Percentiles rank a stretch among this genome's conserved stretches.
Evolutionary conservation across 2,888 invertebrate species (phyloP).

Genomic region (Ormyrus nitidulus): DNA sequence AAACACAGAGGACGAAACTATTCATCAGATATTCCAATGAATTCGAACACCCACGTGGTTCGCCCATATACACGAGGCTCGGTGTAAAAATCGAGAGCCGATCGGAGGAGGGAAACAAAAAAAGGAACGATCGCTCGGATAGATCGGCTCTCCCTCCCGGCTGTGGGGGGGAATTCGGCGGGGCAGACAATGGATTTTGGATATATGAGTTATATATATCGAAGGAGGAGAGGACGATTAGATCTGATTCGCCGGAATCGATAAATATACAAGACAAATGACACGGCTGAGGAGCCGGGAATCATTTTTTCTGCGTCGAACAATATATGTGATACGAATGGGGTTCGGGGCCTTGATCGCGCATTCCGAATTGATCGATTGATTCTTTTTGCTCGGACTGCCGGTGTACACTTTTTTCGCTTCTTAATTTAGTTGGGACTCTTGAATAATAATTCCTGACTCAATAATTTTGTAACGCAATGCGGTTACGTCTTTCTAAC

Average conservation of each 20-base stretch:
- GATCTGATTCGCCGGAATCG: slow-evolving; percentile 46
- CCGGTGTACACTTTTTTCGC: too few species aligned
- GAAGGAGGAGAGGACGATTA: slow-evolving; percentile 21
- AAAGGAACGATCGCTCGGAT: neutral
- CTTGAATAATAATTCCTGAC: too few species aligned
- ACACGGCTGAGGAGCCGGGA: slow-evolving; percentile 14
- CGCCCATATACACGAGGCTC: slow-evolving; percentile 2
- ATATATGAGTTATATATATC: slow-evolving; percentile 12
- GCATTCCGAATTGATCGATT: slow-evolving; percentile 15
- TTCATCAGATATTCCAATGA: slow-evolving; percentile 48
- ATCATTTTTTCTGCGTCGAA: slow-evolving; percentile 34
- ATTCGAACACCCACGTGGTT: slow-evolving; percentile 53
- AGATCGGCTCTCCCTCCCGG: neutral
- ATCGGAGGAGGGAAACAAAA: neutral
- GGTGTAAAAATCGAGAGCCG: slow-evolving; percentile 20
- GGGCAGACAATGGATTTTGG: slow-evolving; percentile 37
- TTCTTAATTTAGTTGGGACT: too few species aligned
- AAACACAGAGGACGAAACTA: slow-evolving; percentile 35
- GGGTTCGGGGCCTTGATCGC: neutral
- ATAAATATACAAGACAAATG: slow-evolving; percentile 47
- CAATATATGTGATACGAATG: neutral
- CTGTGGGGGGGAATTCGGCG: slow-evolving; percentile 12
- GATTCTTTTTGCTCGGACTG: neutral
- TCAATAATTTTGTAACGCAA: too few species aligned
- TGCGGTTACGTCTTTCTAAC: too few species aligned